Evolutionary conservation across 2,113 vertebrate genomes (phyloP), one percentile per base, ranked within the genome.

Genomic region (Upupa epops): DNA sequence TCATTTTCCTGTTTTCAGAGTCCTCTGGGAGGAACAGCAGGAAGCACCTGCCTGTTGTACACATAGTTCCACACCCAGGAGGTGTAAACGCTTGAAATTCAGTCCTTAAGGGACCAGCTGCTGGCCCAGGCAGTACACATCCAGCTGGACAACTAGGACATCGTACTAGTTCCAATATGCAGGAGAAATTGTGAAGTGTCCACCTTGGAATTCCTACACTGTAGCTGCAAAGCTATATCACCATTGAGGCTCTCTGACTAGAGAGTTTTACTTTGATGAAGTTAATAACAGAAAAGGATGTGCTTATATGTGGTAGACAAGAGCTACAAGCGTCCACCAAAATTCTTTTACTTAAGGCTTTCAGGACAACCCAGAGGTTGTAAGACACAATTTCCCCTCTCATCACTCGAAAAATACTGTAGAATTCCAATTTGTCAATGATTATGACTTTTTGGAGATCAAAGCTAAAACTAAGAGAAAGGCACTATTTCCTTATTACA

Each of bases 91-190:
- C 48, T 78, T 52, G 56, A 51, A 56, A 56, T 72, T 45, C 59
- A 34, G 52, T 58, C 12, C 20, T 86, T 32, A 70, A 65, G 70
- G 58, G 48, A 86, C 32, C 20, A 66, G 48, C 45, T 72, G 48
- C 29, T 31, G 1, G 8, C 26, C 55, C 7, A 55, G 1, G 1
- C 1, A 0, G 9, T 18, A 3, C 21, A 36, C 12, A 24, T 32
- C 34, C 71, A 82, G 10, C 25, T 40, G 24, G 32, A 72, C 40
- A 70, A 6, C 21, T n/a, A 56, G 36, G 22, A 17, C 56, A 17
- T 61, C 56, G 45, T 26, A 75, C 26, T 15, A 1, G 1, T 22
- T 89, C 13, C 59, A 26, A 26, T 85, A 22, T 2, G 20, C 45
- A 9, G 9, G 42, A 37, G 56, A 40, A 78, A 7, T 11, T 13